Evolutionary conservation across 1,140 invertebrate genomes (phyloP), one percentile per base, ranked within the genome.

Genomic region (Atta colombica): DNA sequence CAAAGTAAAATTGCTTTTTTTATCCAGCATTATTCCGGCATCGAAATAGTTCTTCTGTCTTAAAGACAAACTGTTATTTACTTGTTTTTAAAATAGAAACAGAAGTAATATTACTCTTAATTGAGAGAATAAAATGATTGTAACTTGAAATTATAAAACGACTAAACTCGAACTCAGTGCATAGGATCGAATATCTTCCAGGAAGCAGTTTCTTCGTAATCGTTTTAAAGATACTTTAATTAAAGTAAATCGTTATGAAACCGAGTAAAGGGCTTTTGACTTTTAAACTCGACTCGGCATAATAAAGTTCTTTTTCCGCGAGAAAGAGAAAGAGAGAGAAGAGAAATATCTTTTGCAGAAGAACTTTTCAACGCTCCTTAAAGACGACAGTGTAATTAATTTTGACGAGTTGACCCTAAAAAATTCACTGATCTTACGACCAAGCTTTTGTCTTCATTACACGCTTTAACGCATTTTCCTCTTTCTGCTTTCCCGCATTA

Each of bases 241-340:
- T 74, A 82, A 82, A 82, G 55, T 74, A 82, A 82, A 82, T 82
- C 80, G 66, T 82, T 82, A 82, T 63, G 55, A 74, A 82, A 74
- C 55, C 39, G 53, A 72, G 53, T 68, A 58, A 72, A 82, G 68
- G 25, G 53, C 80, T 49, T 82, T 82, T 61, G 80, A 60, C 80
- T 82, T 82, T 82, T 72, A 82, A 82, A 82, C 39, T 61, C 53
- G 25, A 12, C 35, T 72, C 25, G 55, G 53, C 69, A 82, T 74
- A 82, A 82, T 74, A 72, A 49, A 82, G 68, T 72, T 72, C 80
- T 49, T 82, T 74, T 39, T 72, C 25, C 35, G 65, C 35, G 63
- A 35, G 63, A 63, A 28, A 18, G 61, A 31, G 28, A 63, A 25
- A 65, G 21, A 25, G 61, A 35, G n/a, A 68, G 66, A 49, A 8